Conservation (phyloP, 2,113 vertebrate species). For the Scytalopus superciliaris region DNA sequence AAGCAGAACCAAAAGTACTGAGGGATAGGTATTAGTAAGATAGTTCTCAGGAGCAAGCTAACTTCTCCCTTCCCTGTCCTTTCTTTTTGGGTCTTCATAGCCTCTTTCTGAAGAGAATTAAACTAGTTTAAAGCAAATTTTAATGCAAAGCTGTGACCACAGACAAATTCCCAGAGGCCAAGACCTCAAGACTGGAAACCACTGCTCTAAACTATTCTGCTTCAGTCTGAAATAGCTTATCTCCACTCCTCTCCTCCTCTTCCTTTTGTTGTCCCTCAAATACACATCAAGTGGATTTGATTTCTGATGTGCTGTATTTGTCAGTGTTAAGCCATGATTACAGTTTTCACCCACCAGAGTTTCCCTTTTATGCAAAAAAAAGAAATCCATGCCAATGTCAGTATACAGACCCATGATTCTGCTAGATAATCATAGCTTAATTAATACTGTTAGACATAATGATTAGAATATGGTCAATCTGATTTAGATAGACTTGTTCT, state of each 20-base stretch:
- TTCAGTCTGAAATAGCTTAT: not conserved
- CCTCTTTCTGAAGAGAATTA: not conserved
- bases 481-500: not conserved
- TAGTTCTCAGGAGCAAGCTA: not conserved
- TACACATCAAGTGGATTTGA: not conserved
- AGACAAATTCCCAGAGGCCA: not conserved
- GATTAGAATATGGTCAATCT: not conserved
- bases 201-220: not conserved
- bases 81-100: not conserved
- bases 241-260: not conserved
- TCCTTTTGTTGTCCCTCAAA: not conserved
- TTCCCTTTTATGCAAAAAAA: not conserved
- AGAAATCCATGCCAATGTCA: not conserved
- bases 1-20: not conserved
- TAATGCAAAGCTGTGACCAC: not conserved
- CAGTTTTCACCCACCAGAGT: not conserved
- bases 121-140: conserved; percentile 16
- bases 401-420: not conserved
- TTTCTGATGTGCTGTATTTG: not conserved
- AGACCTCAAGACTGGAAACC: not conserved
- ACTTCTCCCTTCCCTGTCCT: not conserved
- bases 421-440: not conserved
- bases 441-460: not conserved
- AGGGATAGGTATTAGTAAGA: not conserved
- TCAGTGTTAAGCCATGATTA: not conserved